Base-by-base conservation (phyloP, 2,797 vertebrate genomes). In the Poecilia velifera region DNA sequence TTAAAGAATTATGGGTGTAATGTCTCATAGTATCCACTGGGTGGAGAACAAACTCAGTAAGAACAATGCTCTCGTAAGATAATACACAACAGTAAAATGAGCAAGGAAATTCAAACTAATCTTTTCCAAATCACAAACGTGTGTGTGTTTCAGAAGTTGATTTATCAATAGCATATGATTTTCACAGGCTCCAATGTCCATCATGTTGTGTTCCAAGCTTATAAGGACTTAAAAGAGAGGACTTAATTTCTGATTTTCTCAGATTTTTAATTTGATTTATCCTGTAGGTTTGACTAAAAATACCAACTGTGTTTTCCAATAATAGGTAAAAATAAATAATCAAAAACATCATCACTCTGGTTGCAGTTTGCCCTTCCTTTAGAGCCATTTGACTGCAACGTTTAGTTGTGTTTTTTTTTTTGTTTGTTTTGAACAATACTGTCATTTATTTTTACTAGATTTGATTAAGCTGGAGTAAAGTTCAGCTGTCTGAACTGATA, bases 11-110 rank as follows among this genome's bases (percentile, higher is more conserved):
- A 55, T 78, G 31, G 9, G 16, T 93, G 91, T 88, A 90, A 90
- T 88, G 64, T 76, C 3, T 31, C 28, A 7, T 20, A 16, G 1
- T 59, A 6, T 73, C 90, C 93, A 91, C 90, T 72, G 85, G 93
- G 66, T 83, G 93, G 91, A 22, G 81, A 74, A 34, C 81, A 82
- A 84, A 84, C 74, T 79, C 83, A 72, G 84, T 36, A 31, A 64
- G 31, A 62, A 62, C 10, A 31, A 34, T 62, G 4, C 14, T 31
- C 14, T 14, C 4, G 0, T 31, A n/a, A 64, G 34, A 36, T 64
- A 62, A 34, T 6, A 16, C 57, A 66, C 36, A 36, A 22, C 6
- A 7, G 34, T 36, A 36, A 64, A 64, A 36, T 64, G 13, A 18
- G 36, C 0, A 22, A 43, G 7, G 6, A 8, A 43, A 22, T 68